Evolutionary conservation across 2,888 invertebrate species (phyloP).

Genomic region (Lasioglossum calceatum): DNA sequence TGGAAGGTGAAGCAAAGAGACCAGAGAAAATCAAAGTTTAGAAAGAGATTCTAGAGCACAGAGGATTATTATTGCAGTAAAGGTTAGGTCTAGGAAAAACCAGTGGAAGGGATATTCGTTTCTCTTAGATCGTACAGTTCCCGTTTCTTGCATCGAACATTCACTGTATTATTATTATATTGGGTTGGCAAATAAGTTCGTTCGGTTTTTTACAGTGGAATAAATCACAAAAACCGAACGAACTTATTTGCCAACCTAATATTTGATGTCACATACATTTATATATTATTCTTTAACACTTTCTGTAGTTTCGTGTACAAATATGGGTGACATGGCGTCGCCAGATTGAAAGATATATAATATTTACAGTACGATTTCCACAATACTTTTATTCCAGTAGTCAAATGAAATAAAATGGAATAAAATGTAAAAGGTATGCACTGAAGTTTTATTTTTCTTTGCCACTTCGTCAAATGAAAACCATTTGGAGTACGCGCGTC

Average conservation of each 20-base stretch:
- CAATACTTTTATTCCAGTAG: not conserved
- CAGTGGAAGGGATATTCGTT: no score
- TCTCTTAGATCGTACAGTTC: no score
- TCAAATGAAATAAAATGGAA: not conserved
- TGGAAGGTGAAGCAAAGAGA: not conserved
- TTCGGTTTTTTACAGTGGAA: no score
- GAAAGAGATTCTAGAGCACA: not conserved
- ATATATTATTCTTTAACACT: not conserved
- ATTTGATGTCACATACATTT: no score
- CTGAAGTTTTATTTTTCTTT: not conserved
- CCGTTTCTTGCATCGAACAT: no score
- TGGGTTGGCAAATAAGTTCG: no score
- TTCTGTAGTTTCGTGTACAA: not conserved
- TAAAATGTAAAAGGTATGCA: no score
- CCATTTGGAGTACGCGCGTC: not conserved
- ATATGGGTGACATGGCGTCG: not conserved
- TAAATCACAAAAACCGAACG: no score
- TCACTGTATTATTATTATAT: no score
- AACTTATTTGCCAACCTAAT: no score
- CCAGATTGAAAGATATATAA: not conserved
- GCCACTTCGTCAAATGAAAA: not conserved
- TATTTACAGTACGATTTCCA: not conserved
- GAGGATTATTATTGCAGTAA: not conserved
- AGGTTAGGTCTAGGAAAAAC: no score
- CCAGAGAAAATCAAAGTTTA: not conserved